Conservation (phyloP, 2,113 vertebrate genomes). For the Cynoglossus semilaevis region DNA sequence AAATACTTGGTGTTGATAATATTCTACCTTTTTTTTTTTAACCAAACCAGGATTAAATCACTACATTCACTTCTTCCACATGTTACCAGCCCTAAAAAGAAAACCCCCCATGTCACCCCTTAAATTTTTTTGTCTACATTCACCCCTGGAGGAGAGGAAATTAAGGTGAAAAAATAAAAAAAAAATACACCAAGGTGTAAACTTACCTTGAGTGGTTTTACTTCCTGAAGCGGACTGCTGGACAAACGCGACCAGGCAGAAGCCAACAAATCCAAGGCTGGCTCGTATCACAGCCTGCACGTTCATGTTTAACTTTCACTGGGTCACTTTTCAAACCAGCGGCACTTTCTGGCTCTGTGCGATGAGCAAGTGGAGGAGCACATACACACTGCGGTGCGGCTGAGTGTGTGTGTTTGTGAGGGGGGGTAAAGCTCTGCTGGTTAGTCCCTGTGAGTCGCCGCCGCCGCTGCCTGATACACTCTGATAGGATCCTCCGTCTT, state of each 20-base stretch:
- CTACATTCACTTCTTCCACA: too few species aligned
- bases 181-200: slow-evolving; percentile 30
- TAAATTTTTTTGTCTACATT: too few species aligned
- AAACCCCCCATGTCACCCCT: too few species aligned
- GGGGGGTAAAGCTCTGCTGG: slow-evolving; percentile 7
- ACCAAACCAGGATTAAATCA: too few species aligned
- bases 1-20: too few species aligned
- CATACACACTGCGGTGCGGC: neutral
- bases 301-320: slow-evolving; percentile 70
- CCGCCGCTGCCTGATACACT: neutral
- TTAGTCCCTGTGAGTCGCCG: slow-evolving; percentile 49
- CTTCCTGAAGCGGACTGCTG: slow-evolving; percentile 83
- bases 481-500: slow-evolving; percentile 1
- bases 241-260: slow-evolving; percentile 86
- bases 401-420: slow-evolving; percentile 37
- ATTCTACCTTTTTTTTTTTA: too few species aligned
- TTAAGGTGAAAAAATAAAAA: neutral
- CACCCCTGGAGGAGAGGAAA: too few species aligned
- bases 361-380: slow-evolving; percentile 36
- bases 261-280: slow-evolving; percentile 81
- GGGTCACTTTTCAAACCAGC: slow-evolving; percentile 41
- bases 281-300: slow-evolving; percentile 81
- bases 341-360: slow-evolving; percentile 45
- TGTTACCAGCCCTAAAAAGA: too few species aligned
- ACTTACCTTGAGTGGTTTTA: slow-evolving; percentile 90